Percentiles rank a stretch among this genome's conserved stretches.
Conservation (phyloP, 2,113 vertebrate species). For the Zosterops hypoxanthus region DNA sequence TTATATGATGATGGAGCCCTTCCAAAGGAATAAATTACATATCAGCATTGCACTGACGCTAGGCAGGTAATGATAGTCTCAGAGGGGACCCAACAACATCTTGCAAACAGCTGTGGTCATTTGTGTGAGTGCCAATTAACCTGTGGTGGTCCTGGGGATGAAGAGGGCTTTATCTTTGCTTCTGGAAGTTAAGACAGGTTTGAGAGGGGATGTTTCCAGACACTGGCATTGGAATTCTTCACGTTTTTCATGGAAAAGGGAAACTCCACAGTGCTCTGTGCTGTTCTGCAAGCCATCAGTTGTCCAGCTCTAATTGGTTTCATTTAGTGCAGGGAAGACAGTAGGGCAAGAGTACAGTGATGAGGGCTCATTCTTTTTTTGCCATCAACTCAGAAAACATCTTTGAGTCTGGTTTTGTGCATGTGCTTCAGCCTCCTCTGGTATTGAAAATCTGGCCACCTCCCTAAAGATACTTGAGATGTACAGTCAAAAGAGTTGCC, state of each 20-base stretch:
- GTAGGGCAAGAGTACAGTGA: background rate
- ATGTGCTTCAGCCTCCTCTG: background rate
- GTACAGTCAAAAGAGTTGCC: background rate
- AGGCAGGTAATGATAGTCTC: slow-evolving; percentile 54
- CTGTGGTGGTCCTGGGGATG: background rate
- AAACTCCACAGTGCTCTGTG: background rate
- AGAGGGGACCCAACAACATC: slow-evolving; percentile 39
- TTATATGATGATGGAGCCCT: slow-evolving; percentile 31
- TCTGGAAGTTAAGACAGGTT: background rate
- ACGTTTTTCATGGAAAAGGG: background rate
- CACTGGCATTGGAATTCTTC: background rate
- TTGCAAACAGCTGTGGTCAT: slow-evolving; percentile 57
- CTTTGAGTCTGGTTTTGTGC: background rate
- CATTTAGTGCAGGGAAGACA: background rate
- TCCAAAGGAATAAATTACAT: slow-evolving; percentile 69
- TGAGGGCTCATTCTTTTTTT: background rate
- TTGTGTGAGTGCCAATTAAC: slow-evolving; percentile 19
- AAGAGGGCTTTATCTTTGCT: background rate
- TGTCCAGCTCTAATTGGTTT: background rate
- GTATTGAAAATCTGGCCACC: background rate
- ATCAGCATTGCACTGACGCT: slow-evolving; percentile 21
- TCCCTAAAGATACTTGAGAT: background rate
- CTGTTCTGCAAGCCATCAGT: background rate
- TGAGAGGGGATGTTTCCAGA: background rate
- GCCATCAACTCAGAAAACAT: background rate